These are phyloP conservation scores for Phyllotis vaccarum DNA, from an alignment of 2,797 vertebrate species.

Conservation along the genomic window DNA sequence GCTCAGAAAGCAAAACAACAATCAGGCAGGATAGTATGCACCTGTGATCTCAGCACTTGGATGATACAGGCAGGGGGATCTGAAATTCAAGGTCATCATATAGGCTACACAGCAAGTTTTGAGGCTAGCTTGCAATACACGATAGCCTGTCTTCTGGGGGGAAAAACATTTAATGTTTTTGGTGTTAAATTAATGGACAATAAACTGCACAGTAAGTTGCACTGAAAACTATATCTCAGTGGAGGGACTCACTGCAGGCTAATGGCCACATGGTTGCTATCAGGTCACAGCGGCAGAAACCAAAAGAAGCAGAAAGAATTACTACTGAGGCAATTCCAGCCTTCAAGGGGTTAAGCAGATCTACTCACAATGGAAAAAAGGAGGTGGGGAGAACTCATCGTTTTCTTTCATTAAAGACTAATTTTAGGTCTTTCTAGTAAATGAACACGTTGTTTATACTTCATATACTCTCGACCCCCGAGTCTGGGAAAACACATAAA, in stretches of 20 bases:
- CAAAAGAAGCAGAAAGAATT: background rate
- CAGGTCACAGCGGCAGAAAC: background rate
- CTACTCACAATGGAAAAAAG: background rate
- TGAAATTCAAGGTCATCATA: background rate
- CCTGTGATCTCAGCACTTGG: background rate
- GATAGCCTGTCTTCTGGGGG: background rate
- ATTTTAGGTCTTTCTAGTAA: conserved; percentile 79
- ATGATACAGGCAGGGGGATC: background rate
- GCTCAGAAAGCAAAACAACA: background rate
- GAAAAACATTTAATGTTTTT: background rate
- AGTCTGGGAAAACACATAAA: conserved; percentile 63
- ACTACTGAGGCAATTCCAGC: background rate
- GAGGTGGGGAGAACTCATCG: background rate
- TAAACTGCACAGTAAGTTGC: background rate
- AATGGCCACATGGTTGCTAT: background rate
- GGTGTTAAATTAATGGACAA: background rate
- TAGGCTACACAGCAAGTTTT: background rate
- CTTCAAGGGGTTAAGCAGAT: conserved; percentile 63
- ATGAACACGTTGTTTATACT: conserved; percentile 78
- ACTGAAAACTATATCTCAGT: background rate
- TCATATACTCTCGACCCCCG: conserved; percentile 56
- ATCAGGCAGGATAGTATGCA: background rate
- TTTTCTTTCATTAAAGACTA: conserved; percentile 81
- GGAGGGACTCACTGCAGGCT: background rate
- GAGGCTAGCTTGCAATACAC: background rate